phyloP scores from a whole-genome alignment of 2,113 vertebrate genomes.

The Heteronetta atricapilla region DNA sequence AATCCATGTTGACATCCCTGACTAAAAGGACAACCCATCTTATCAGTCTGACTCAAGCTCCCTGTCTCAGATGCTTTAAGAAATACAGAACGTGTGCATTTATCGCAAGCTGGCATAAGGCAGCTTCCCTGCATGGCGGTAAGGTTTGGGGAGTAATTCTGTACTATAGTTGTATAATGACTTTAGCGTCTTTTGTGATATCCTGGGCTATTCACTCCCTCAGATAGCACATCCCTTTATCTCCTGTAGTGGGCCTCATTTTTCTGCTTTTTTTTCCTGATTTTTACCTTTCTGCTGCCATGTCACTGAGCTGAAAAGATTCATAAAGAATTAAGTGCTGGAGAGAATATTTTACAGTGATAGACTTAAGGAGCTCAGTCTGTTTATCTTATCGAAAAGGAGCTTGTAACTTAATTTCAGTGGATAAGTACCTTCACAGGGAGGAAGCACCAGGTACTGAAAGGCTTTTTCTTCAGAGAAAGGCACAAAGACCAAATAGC shows the following conservation, averaged over 20 bases:
- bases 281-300: not conserved
- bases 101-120: not conserved
- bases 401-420: constrained; percentile 41
- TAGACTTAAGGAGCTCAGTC: not conserved
- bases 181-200: not conserved
- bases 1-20: not conserved
- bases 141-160: not conserved
- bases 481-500: not conserved
- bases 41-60: not conserved
- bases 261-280: not conserved
- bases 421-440: not conserved
- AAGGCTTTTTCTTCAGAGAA: not conserved
- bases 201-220: not conserved
- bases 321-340: constrained; percentile 10
- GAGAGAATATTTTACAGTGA: constrained; percentile 14
- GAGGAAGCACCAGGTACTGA: not conserved
- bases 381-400: constrained; percentile 37
- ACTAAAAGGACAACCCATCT: not conserved
- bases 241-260: not conserved
- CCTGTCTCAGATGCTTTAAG: rapidly evolving
- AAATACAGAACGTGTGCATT: rapidly evolving
- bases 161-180: rapidly evolving
- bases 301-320: constrained; percentile 12
- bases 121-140: not conserved
- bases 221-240: not conserved